phyloP scores from a whole-genome alignment of 2,888 invertebrate genomes.

The Drosophila villosipedis region DNA sequence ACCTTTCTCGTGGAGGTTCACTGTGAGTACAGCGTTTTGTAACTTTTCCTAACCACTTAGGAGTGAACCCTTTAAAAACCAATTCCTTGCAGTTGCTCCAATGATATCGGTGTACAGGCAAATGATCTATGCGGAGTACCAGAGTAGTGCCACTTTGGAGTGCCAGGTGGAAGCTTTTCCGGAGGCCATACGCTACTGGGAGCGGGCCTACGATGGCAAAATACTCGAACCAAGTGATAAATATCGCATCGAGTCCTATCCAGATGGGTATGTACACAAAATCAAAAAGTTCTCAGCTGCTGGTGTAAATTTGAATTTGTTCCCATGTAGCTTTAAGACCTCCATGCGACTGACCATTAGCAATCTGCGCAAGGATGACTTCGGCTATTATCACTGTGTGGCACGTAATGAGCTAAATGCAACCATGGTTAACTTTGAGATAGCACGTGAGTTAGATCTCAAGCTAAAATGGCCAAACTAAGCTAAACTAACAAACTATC shows the following conservation, averaged over 20 bases:
- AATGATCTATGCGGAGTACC: slow-evolving; percentile 90
- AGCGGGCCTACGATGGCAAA: slow-evolving; percentile 89
- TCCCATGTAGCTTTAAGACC: slow-evolving; percentile 86
- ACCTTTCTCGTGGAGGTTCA: slow-evolving; percentile 94
- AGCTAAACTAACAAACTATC: neutral
- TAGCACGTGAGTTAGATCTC: slow-evolving; percentile 87
- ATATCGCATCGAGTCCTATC: slow-evolving; percentile 88
- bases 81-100: slow-evolving; percentile 90
- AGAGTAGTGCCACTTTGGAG: slow-evolving; percentile 90
- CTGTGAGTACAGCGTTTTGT: slow-evolving; percentile 88
- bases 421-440: slow-evolving; percentile 90
- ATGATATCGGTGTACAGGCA: slow-evolving; percentile 92
- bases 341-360: slow-evolving; percentile 92
- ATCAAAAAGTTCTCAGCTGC: neutral
- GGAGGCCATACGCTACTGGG: slow-evolving; percentile 94
- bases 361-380: slow-evolving; percentile 89
- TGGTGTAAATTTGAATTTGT: neutral
- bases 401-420: slow-evolving; percentile 93
- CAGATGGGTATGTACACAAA: slow-evolving; percentile 83
- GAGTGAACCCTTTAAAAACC: neutral
- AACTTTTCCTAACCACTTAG: neutral
- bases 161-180: slow-evolving; percentile 96
- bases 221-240: slow-evolving; percentile 89
- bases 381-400: slow-evolving; percentile 92
- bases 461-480: neutral